Conservation (phyloP, 2,113 vertebrate species). For the Seriola dumerili region DNA sequence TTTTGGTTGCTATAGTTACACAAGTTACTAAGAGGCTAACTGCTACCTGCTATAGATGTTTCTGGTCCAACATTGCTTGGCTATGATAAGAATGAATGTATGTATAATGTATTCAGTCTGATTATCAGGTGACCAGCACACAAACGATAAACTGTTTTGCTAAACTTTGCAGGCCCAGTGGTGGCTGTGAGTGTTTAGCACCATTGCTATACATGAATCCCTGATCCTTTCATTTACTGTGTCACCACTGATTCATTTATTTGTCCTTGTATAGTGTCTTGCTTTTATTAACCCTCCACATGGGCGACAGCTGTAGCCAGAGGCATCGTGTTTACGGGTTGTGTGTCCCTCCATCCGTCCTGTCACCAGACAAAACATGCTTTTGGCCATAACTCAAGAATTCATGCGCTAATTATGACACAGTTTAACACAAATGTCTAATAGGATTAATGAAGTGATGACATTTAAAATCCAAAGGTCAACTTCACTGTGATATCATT, state of each 20-base stretch:
- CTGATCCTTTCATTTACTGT: not conserved
- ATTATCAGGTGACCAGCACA: not conserved
- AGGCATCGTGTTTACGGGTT: too few relatives aligned
- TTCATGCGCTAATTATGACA: too few relatives aligned
- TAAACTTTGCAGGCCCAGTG: not conserved
- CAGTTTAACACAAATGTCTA: too few relatives aligned
- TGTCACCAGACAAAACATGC: too few relatives aligned
- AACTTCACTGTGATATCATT: too few relatives aligned
- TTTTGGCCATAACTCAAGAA: too few relatives aligned
- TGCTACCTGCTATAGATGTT: not conserved
- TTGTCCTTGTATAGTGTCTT: not conserved
- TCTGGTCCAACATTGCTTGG: not conserved
- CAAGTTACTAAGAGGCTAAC: not conserved
- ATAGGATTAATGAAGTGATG: too few relatives aligned
- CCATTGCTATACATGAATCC: not conserved
- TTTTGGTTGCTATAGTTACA: slow-evolving; percentile 38
- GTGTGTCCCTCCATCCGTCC: too few relatives aligned
- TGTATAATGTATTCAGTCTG: not conserved
- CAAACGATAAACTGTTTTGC: not conserved
- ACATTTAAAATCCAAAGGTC: too few relatives aligned
- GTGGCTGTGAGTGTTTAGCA: not conserved
- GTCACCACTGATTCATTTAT: not conserved
- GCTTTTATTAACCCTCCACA: not conserved
- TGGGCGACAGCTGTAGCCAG: too few relatives aligned
- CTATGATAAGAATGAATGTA: not conserved